phyloP scores from a whole-genome alignment of 1,140 invertebrate genomes.

The Coenobita brevimanus region DNA sequence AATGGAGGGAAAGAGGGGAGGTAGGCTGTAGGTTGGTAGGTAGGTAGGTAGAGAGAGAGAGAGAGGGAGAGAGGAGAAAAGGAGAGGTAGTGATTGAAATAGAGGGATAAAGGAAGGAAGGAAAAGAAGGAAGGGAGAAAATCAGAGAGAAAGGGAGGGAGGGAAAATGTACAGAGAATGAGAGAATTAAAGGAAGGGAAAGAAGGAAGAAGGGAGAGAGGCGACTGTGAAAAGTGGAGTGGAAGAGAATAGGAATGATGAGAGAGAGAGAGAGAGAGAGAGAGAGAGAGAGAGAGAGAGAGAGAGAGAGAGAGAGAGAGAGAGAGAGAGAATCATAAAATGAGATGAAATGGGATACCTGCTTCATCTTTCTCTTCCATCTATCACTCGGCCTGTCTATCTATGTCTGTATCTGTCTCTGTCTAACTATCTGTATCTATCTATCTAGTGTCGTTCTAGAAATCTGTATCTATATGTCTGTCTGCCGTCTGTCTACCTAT shows the following conservation, averaged over 20 bases:
- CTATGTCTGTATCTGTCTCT: no score
- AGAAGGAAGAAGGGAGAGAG: background rate
- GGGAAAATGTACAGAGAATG: background rate
- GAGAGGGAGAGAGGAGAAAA: background rate
- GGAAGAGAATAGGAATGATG: background rate
- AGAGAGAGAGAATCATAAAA: no score
- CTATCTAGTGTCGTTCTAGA: no score
- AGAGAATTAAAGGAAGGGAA: background rate
- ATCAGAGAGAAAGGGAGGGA: background rate
- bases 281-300: slow-evolving; percentile 78
- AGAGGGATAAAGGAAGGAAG: background rate
- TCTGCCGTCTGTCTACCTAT: no score
- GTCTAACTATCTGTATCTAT: no score
- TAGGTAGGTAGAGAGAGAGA: background rate
- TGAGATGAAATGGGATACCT: no score
- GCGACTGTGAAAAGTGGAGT: background rate
- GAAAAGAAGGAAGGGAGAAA: slow-evolving; percentile 1
- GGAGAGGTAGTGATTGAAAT: background rate
- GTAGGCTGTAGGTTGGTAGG: background rate
- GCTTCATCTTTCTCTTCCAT: no score
- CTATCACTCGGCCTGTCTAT: no score
- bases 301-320: no score
- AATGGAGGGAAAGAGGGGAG: background rate
- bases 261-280: slow-evolving; percentile 1
- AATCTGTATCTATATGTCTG: no score